Base-by-base conservation (phyloP, 2,888 invertebrate genomes). In the Oscheius myriophilus region DNA sequence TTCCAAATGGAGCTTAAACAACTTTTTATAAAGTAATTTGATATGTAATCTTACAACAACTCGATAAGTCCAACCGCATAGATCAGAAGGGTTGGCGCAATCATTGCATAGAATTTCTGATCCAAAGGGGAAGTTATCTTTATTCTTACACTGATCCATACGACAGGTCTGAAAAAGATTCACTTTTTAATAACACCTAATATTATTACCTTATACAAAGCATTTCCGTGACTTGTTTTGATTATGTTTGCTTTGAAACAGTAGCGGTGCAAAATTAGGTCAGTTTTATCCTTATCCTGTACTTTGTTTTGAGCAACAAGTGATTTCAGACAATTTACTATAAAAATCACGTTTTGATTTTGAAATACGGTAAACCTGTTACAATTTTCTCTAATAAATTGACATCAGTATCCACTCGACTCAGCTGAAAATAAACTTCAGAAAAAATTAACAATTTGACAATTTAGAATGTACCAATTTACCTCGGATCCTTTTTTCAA, bases 401-500 rank as follows among this genome's bases (percentile, higher is more conserved):
- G 3, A 9, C 4, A 33, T 33, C 33, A 33, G 9, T 33, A 33
- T 33, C 33, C 33, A 33, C 33, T 33, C 33, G 33, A 33, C 33
- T 33, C 4, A 33, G 3, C 33, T 33, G 9, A 33, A 33, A 33
- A 9, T 6, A 33, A 33, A 9, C 9, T 33, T 33, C n/a, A n/a
- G n/a, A n/a, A n/a, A n/a, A n/a, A n/a, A n/a, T n/a, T n/a, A n/a
- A n/a, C n/a, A n/a, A n/a, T n/a, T n/a, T n/a, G n/a, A n/a, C n/a
- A n/a, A n/a, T n/a, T n/a, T n/a, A n/a, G n/a, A n/a, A n/a, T n/a
- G n/a, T n/a, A n/a, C n/a, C n/a, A n/a, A 16, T 12, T 21, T 16
- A 61, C 61, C 39, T 61, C 61, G 39, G 49, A 49, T 9, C 61
- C 61, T 33, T 49, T 49, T 9, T 61, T 46, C 18, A 61, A 33